Evolutionary conservation across 2,888 invertebrate genomes (phyloP).

Genomic region (Gasteruption jaculator): DNA sequence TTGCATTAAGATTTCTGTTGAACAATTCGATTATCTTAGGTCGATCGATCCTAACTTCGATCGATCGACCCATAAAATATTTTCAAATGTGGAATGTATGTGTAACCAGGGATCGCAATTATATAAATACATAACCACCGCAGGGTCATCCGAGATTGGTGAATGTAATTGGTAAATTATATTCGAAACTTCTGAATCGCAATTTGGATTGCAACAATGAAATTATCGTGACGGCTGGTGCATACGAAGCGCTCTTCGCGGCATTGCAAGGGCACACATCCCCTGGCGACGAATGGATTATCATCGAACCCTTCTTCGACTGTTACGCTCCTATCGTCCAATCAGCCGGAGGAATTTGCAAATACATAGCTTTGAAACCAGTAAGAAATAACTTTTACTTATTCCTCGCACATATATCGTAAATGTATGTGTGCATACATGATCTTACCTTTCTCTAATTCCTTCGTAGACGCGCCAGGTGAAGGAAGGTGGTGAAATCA

Average conservation of each 20-base stretch:
- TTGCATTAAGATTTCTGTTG: too few relatives aligned
- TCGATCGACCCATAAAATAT: too few relatives aligned
- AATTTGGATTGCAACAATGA: conserved; percentile 82
- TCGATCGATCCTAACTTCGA: too few relatives aligned
- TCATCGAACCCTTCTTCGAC: conserved; percentile 98
- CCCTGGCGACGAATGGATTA: conserved; percentile 85
- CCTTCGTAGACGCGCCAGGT: conserved; percentile 38
- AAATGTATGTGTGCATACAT: too few relatives aligned
- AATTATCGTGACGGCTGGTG: conserved; percentile 85
- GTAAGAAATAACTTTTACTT: conserved; percentile 52
- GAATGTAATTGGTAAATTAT: conserved; percentile 77
- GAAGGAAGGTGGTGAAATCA: conserved; percentile 54
- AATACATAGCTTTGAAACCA: conserved; percentile 81
- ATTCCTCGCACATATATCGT: conserved; percentile 1
- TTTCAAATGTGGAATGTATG: too few relatives aligned
- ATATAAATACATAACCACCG: conserved; percentile 29
- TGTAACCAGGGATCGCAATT: too few relatives aligned
- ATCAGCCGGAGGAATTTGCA: conserved; percentile 80
- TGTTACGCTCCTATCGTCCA: conserved; percentile 95
- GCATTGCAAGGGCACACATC: conserved; percentile 84
- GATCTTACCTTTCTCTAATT: conserved; percentile 6
- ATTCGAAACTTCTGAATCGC: conserved; percentile 71
- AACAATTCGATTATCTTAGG: too few relatives aligned
- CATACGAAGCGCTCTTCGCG: conserved; percentile 90
- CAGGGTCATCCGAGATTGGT: conserved; percentile 92